phyloP scores from a whole-genome alignment of 2,888 invertebrate genomes.

The Hipparchia sbordonii region DNA sequence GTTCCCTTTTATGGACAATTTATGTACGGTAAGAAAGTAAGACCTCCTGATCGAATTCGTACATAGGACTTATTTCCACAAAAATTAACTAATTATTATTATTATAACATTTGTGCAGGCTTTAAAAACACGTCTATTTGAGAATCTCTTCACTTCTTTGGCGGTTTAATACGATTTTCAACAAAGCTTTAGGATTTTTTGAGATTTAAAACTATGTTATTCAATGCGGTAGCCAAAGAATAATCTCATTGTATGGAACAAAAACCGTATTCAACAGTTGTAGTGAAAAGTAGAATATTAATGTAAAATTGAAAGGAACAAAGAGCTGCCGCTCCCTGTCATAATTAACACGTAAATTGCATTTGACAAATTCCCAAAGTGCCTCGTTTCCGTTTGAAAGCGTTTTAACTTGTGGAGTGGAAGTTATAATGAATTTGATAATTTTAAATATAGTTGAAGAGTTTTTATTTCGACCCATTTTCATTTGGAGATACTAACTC shows the following conservation, averaged over 20 bases:
- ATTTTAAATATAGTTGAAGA: conserved; percentile 8
- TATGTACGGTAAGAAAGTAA: too few species aligned
- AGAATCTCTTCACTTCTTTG: too few species aligned
- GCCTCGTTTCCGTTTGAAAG: conserved; percentile 12
- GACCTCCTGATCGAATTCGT: too few species aligned
- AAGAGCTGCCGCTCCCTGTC: background rate
- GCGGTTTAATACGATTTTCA: too few species aligned
- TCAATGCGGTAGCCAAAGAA: background rate
- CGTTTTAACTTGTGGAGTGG: background rate
- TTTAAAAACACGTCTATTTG: too few species aligned
- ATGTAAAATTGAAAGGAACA: conserved; percentile 11
- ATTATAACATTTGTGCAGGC: too few species aligned
- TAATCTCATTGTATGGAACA: background rate
- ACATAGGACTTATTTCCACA: too few species aligned
- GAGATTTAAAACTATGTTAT: too few species aligned
- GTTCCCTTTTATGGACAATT: too few species aligned
- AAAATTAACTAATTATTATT: too few species aligned
- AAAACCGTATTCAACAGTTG: background rate
- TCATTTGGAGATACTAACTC: background rate
- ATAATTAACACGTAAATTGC: conserved; percentile 23
- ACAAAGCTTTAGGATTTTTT: too few species aligned
- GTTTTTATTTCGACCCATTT: background rate
- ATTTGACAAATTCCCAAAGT: conserved; percentile 20
- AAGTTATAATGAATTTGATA: conserved; percentile 12
- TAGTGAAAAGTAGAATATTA: conserved; percentile 12